Base-by-base conservation (phyloP, 2,113 vertebrate genomes). In the Vulpes lagopus region DNA sequence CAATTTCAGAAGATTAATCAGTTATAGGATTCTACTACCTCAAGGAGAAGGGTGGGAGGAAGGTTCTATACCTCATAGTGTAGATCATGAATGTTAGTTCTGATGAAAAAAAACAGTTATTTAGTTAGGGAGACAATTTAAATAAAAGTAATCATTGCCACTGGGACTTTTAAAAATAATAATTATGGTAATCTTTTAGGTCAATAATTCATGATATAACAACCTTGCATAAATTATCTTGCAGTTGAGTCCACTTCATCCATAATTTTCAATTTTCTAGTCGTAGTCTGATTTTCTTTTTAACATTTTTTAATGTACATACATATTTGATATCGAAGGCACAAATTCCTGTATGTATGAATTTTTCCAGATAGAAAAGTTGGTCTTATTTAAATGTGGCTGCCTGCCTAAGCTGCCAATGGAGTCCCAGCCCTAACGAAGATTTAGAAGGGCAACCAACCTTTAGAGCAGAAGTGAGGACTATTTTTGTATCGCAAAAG, bases 161-260 rank as follows among this genome's bases (percentile, higher is more conserved):
- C 97, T 96, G 97, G 89, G 78, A 96, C 55, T 96, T 30, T 69
- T 32, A 96, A 98, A 97, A 95, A 96, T 97, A 96, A 83, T 76
- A 96, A 97, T 96, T 85, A 90, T 62, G 64, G 85, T 93, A 51
- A 96, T 69, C 57, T 82, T 91, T 94, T 80, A 85, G 69, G 87
- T 49, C 93, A 96, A 4, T 85, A 91, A 92, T 32, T 88, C 60
- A 3, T 0, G 65, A 23, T 53, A 78, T 49, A 98, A 91, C 91
- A 97, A 96, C 92, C 84, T 94, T 94, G 89, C 14, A 95, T 92
- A 97, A 97, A 96, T 97, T 97, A 89, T 49, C 84, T 59, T 74
- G 43, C 60, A 96, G 95, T 96, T 98, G 96, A 98, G 93, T 78
- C 78, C 79, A 97, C 97, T 98, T 98, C 23, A 94, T 89, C 96